Evolutionary conservation across 2,888 invertebrate species (phyloP).

Genomic region (Agriopis aurantiaria): DNA sequence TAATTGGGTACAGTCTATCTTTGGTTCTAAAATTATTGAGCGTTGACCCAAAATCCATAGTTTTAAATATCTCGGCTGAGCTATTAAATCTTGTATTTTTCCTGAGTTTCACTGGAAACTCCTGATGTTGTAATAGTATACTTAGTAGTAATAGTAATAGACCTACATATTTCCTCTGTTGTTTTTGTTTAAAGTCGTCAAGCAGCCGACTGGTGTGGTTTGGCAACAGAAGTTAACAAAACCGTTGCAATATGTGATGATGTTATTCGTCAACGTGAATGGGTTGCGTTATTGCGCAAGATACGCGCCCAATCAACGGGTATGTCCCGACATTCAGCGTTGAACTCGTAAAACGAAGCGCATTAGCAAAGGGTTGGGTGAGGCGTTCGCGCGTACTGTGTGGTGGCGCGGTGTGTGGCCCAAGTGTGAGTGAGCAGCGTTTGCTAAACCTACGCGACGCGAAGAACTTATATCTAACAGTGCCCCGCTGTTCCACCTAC

Average conservation of each 20-base stretch:
- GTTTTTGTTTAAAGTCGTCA: conserved; percentile 4
- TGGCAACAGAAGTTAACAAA: conserved; percentile 19
- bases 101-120: no score
- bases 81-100: no score
- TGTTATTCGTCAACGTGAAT: conserved; percentile 29
- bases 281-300: conserved; percentile 48
- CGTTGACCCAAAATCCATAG: no score
- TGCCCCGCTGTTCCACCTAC: no score
- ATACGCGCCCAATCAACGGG: conserved; percentile 59
- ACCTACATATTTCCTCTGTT: not conserved
- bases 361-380: conserved; percentile 79
- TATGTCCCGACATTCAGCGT: conserved; percentile 49
- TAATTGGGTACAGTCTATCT: no score
- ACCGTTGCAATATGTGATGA: conserved; percentile 23
- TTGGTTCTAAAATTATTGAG: no score
- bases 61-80: no score
- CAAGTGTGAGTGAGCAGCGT: conserved; percentile 32
- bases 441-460: not conserved
- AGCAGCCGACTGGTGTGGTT: conserved; percentile 24
- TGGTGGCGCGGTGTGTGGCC: conserved; percentile 49
- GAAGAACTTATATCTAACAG: not conserved
- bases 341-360: conserved; percentile 78
- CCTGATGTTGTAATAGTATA: no score
- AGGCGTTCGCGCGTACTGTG: conserved; percentile 62
- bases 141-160: no score